These are phyloP conservation scores for Myodes glareolus DNA, from an alignment of 2,113 vertebrate species.

Conservation along the genomic window DNA sequence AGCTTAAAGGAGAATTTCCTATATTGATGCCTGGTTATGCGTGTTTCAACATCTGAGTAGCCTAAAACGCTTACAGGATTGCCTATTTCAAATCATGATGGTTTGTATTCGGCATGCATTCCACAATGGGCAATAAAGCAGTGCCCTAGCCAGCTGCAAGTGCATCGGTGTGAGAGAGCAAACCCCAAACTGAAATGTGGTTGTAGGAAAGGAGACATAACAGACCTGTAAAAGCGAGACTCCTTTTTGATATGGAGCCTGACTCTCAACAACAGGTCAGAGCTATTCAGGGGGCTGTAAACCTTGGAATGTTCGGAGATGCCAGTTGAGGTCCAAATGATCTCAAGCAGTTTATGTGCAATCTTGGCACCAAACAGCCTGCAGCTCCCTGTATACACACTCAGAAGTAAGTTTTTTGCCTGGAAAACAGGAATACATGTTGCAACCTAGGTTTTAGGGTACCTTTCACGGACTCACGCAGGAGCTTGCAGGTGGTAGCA, in stretches of 20 bases:
- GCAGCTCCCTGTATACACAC: constrained; percentile 58
- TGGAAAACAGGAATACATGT: neutral
- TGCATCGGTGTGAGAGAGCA: constrained; percentile 61
- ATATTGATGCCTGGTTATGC: constrained; percentile 62
- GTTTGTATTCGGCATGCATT: constrained; percentile 70
- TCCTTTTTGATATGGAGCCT: constrained; percentile 77
- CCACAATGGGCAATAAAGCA: constrained; percentile 65
- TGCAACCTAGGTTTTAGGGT: neutral
- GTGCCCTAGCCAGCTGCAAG: constrained; percentile 50
- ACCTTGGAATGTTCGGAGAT: constrained; percentile 78
- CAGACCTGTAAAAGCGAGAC: constrained; percentile 64
- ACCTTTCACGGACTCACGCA: neutral
- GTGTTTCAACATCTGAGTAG: constrained; percentile 65
- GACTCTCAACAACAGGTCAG: constrained; percentile 82
- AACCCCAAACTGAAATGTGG: constrained; percentile 63
- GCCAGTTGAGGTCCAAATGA: constrained; percentile 72
- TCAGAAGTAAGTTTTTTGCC: constrained; percentile 51
- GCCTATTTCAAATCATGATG: constrained; percentile 64
- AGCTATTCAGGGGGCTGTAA: constrained; percentile 73
- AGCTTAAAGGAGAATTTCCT: constrained; percentile 76
- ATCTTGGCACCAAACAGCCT: constrained; percentile 45
- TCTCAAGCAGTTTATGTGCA: constrained; percentile 43
- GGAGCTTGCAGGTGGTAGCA: neutral
- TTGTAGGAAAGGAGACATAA: constrained; percentile 80
- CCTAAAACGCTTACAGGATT: constrained; percentile 68